Percentiles rank a stretch among this genome's conserved stretches.
Conservation (phyloP, 2,888 invertebrate species). For the Mesorhabditis spiculigera region DNA sequence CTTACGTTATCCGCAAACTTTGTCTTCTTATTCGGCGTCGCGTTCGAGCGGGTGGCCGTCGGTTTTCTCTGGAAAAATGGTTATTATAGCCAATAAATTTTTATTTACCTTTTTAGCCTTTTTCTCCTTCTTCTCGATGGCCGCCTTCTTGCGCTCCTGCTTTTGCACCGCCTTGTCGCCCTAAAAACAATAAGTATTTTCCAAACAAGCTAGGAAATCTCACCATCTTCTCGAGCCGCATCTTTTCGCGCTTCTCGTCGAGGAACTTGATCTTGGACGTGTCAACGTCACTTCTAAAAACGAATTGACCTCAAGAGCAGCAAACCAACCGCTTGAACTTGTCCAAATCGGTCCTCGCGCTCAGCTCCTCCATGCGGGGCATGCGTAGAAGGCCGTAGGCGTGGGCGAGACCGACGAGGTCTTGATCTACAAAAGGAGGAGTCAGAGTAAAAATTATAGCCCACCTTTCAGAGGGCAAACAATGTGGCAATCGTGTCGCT, state of each 20-base stretch:
- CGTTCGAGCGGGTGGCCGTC: too few species aligned
- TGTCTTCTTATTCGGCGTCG: neutral
- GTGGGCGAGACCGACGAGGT: conserved; percentile 77
- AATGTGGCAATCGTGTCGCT: conserved; percentile 89
- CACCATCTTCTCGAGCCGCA: conserved; percentile 20
- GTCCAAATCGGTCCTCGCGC: conserved; percentile 27
- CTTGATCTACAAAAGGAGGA: conserved; percentile 68
- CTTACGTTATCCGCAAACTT: neutral
- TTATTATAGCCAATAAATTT: conserved; percentile 9
- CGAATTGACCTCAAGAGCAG: neutral
- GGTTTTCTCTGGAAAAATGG: neutral
- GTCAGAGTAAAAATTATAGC: conserved; percentile 7
- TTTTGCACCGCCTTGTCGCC: conserved; percentile 26
- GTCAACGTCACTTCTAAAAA: conserved; percentile 47
- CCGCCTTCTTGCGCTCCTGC: conserved; percentile 14
- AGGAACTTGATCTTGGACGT: conserved; percentile 47
- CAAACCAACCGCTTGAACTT: conserved; percentile 10
- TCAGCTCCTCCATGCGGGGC: conserved; percentile 89
- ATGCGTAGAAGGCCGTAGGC: conserved; percentile 84
- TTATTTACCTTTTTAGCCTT: conserved; percentile 20
- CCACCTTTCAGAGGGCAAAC: conserved; percentile 74
- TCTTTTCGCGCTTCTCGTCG: conserved; percentile 37
- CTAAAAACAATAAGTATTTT: conserved; percentile 27
- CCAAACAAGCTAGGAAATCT: conserved; percentile 23
- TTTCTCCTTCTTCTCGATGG: conserved; percentile 13